Evolutionary conservation across 2,113 vertebrate species (phyloP).

Genomic region (Neogobius melanostomus): DNA sequence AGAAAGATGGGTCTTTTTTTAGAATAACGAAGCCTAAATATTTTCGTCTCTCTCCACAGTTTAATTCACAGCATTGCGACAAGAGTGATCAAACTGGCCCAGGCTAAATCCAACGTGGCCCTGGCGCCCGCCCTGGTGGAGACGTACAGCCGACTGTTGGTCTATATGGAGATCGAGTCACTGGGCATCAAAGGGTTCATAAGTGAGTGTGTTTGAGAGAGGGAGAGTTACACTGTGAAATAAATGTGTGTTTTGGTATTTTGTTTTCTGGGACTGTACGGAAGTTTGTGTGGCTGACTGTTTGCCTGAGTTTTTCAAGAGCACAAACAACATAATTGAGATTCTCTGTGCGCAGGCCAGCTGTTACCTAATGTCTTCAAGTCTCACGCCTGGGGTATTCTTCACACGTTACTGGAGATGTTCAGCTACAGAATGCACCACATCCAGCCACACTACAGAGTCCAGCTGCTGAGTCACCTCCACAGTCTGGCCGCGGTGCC

Average conservation of each 20-base stretch:
- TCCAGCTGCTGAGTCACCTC: conserved; percentile 95
- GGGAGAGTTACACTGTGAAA: not conserved
- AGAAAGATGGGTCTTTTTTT: not conserved
- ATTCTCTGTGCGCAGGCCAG: conserved; percentile 80
- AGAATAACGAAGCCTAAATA: not conserved
- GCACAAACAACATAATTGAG: not conserved
- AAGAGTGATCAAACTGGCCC: conserved; percentile 95
- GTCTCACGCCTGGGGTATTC: conserved; percentile 95
- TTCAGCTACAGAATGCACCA: conserved; percentile 99
- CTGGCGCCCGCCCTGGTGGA: conserved; percentile 96
- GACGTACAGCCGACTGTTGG: conserved; percentile 95
- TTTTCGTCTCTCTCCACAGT: conserved; percentile 62
- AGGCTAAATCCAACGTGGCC: conserved; percentile 91
- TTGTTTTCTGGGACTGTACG: too few species aligned
- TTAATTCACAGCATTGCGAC: conserved; percentile 99
- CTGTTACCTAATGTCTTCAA: conserved; percentile 96
- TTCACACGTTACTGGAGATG: conserved; percentile 97
- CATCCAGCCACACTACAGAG: conserved; percentile 96
- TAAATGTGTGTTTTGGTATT: too few species aligned
- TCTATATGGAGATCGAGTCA: conserved; percentile 99
- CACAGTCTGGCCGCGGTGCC: conserved; percentile 95
- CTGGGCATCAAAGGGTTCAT: conserved; percentile 99
- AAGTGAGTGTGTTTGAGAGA: conserved; percentile 80
- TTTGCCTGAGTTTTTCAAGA: not conserved
- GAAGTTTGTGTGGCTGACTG: not conserved